phyloP scores from a whole-genome alignment of 2,888 invertebrate genomes.

The Microplitis deprimator region DNA sequence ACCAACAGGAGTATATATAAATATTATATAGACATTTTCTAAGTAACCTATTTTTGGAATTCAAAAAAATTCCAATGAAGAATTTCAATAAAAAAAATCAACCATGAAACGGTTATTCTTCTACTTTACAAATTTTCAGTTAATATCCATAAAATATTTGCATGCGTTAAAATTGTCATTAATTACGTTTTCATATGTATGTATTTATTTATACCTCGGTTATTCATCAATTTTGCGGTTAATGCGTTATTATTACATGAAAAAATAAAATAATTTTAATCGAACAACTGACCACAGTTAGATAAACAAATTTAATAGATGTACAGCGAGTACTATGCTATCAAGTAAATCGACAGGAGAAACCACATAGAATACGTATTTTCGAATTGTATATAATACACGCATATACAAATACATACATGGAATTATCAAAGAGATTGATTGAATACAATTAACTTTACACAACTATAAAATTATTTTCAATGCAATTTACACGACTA shows the following conservation, averaged over 20 bases:
- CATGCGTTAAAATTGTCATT: no score
- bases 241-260: constrained; percentile 17
- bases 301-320: constrained; percentile 22
- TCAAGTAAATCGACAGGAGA: constrained; percentile 14
- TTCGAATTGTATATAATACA: constrained; percentile 6
- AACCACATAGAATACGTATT: constrained; percentile 18
- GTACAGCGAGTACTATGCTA: constrained; percentile 5
- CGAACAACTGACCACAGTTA: background rate
- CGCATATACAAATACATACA: background rate
- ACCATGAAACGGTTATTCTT: background rate
- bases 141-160: background rate
- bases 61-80: background rate
- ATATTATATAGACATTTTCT: no score
- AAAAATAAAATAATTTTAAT: constrained; percentile 3
- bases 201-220: background rate
- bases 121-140: background rate
- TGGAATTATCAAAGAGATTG: constrained; percentile 10
- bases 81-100: background rate
- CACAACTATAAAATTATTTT: constrained; percentile 3
- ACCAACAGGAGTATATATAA: no score
- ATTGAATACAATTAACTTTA: constrained; percentile 3
- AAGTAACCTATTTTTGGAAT: no score
- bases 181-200: background rate
- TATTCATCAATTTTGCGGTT: background rate
- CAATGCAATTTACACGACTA: background rate